Percentiles rank a stretch among this genome's conserved stretches.
Evolutionary conservation across 2,113 vertebrate species (phyloP).

Genomic region (Hippopotamus amphibius): DNA sequence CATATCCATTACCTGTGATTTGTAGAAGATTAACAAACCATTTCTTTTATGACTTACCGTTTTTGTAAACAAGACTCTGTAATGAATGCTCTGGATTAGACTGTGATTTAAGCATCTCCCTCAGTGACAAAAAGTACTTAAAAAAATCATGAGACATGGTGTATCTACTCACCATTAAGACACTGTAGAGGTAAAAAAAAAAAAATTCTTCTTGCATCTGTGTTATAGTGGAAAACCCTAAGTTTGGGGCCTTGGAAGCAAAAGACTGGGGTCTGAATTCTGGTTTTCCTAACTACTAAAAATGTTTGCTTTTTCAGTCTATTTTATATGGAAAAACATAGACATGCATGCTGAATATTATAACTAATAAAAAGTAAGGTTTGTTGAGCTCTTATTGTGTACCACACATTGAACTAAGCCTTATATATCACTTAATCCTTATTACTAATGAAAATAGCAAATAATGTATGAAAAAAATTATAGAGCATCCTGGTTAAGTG

Average conservation of each 20-base stretch:
- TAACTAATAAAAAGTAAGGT: background rate
- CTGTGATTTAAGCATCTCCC: background rate
- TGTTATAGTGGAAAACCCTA: background rate
- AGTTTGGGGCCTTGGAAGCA: background rate
- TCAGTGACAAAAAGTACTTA: conserved; percentile 10
- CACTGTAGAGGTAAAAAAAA: background rate
- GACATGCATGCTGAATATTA: background rate
- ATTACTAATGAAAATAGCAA: background rate
- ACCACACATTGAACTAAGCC: background rate
- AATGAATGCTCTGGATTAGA: background rate
- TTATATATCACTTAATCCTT: background rate
- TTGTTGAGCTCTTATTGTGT: background rate
- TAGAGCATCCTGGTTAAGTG: background rate
- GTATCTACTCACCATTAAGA: background rate
- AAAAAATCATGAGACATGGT: background rate
- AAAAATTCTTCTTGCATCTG: background rate
- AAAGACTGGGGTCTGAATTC: background rate
- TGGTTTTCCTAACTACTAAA: background rate
- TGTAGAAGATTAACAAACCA: background rate
- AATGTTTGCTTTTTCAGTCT: background rate
- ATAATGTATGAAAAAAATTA: background rate
- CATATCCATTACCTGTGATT: background rate
- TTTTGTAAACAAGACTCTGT: conserved; percentile 38
- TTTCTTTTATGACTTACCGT: background rate
- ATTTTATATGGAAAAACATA: background rate